phyloP scores from a whole-genome alignment of 2,113 vertebrate genomes.

The Dascyllus trimaculatus region DNA sequence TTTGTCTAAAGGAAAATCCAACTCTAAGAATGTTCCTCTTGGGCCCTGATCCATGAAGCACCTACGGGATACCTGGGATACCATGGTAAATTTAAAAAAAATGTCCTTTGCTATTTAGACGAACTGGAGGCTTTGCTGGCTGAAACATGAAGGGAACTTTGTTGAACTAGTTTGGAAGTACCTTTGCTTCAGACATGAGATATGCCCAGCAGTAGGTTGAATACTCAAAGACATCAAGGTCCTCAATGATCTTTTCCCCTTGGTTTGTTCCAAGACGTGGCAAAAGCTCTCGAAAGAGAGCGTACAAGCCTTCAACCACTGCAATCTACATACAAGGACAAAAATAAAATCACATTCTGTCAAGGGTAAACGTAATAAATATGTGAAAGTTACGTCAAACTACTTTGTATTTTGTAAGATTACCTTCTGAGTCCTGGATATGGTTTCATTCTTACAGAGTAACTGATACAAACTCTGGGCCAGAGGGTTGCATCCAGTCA shows the following conservation, averaged over 20 bases:
- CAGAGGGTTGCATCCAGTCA: slow-evolving; percentile 64
- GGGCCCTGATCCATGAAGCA: too few species aligned
- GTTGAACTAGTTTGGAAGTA: slow-evolving; percentile 14
- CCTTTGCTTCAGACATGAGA: slow-evolving; percentile 63
- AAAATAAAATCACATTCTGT: neutral
- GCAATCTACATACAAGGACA: slow-evolving; percentile 53
- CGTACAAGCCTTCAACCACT: slow-evolving; percentile 68
- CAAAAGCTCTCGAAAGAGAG: slow-evolving; percentile 71
- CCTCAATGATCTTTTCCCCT: slow-evolving; percentile 56
- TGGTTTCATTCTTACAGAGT: slow-evolving; percentile 38
- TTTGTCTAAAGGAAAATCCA: too few species aligned
- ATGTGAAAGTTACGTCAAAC: neutral
- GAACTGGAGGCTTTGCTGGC: neutral
- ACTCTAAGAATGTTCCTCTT: too few species aligned
- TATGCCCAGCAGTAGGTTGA: slow-evolving; percentile 72
- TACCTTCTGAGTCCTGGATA: slow-evolving; percentile 69
- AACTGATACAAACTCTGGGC: slow-evolving; percentile 67
- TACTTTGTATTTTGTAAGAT: neutral
- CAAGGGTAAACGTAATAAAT: too few species aligned
- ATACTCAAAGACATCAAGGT: slow-evolving; percentile 76
- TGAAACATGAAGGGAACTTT: neutral
- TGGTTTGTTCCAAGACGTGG: slow-evolving; percentile 37
- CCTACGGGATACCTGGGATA: too few species aligned
- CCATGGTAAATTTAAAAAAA: too few species aligned
- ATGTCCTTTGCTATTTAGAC: too few species aligned